phyloP scores from a whole-genome alignment of 2,888 invertebrate genomes.

The Tetragnatha montana region DNA sequence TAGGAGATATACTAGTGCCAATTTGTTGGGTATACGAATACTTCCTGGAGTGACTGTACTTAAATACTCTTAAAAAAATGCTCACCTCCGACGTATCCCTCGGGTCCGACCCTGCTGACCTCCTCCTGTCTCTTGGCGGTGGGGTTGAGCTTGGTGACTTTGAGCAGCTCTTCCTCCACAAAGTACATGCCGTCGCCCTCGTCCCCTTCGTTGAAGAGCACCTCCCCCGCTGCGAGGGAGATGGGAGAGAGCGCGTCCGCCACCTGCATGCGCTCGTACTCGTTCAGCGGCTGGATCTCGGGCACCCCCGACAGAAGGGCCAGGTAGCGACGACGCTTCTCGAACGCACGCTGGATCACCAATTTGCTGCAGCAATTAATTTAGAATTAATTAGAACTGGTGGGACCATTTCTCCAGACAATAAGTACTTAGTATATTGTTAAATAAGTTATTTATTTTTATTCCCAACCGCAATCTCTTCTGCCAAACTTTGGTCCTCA shows the following conservation, averaged over 20 bases:
- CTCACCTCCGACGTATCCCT: conserved; percentile 89
- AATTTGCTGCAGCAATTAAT: conserved; percentile 80
- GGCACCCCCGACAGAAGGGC: conserved; percentile 94
- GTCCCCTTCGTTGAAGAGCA: conserved; percentile 88
- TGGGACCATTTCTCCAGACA: too few relatives aligned
- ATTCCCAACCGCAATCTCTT: too few relatives aligned
- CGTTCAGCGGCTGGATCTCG: conserved; percentile 95
- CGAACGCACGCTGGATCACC: conserved; percentile 95
- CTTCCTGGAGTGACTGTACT: too few relatives aligned
- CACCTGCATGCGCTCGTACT: conserved; percentile 97
- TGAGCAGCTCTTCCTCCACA: conserved; percentile 92
- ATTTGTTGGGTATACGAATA: too few relatives aligned
- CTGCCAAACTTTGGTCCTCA: too few relatives aligned
- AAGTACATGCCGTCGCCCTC: conserved; percentile 98
- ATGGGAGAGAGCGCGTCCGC: conserved; percentile 94
- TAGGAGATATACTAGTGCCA: too few relatives aligned
- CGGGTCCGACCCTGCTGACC: conserved; percentile 80
- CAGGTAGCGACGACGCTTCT: conserved; percentile 98
- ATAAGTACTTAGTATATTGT: too few relatives aligned
- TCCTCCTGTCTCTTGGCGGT: conserved; percentile 73
- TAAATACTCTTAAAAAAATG: too few relatives aligned
- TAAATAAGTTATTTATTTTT: too few relatives aligned
- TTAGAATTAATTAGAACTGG: too few relatives aligned
- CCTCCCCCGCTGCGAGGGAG: conserved; percentile 84
- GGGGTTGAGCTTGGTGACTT: conserved; percentile 81